A percentile compares a stretch with the other conserved stretches of the same genome.
phyloP scores from a whole-genome alignment of 2,888 invertebrate genomes.

The Idaea biselata region DNA sequence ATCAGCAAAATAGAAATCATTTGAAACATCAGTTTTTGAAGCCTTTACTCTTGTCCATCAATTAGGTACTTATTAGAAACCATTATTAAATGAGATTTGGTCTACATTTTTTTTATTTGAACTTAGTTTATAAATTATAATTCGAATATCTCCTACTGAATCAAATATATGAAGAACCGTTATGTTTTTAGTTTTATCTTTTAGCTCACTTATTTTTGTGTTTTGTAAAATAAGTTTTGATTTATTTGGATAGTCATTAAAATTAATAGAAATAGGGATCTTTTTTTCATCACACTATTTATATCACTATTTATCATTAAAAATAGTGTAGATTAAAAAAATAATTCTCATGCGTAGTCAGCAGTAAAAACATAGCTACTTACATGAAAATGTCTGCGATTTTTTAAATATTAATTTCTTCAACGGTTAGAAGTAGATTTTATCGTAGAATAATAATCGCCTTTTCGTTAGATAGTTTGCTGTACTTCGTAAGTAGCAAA shows the following conservation, averaged over 20 bases:
- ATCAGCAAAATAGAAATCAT: background rate
- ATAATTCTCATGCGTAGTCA: background rate
- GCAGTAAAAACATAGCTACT: conserved; percentile 5
- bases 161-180: too few species aligned
- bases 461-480: conserved; percentile 65
- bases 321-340: background rate
- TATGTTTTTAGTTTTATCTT: too few species aligned
- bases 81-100: background rate
- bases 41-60: background rate
- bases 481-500: conserved; percentile 48
- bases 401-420: conserved; percentile 34
- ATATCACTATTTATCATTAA: background rate
- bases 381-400: conserved; percentile 37
- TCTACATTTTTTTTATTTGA: conserved; percentile 1
- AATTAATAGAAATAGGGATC: too few species aligned
- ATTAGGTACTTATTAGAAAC: background rate
- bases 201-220: too few species aligned
- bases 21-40: background rate
- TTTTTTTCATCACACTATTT: background rate
- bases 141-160: too few species aligned
- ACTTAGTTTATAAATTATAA: background rate
- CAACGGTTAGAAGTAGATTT: conserved; percentile 43
- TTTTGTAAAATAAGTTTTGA: too few species aligned
- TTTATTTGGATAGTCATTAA: too few species aligned
- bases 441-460: conserved; percentile 50